A percentile compares a stretch with the other conserved stretches of the same genome.
Evolutionary conservation across 1,140 invertebrate genomes (phyloP).

Genomic region (Drosophila nannoptera): DNA sequence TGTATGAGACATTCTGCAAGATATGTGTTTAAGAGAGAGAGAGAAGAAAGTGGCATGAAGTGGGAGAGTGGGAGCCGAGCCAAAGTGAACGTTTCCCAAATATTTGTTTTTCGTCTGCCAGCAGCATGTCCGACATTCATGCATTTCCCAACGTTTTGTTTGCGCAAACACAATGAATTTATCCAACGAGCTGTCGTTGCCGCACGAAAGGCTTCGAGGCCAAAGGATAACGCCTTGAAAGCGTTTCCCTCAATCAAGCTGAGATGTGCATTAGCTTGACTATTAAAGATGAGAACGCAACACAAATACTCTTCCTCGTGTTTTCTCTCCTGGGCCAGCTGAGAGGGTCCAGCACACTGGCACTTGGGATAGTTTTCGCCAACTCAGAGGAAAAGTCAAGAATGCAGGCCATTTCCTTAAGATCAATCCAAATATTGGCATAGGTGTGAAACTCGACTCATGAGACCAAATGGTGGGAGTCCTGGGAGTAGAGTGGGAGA

Average conservation of each 20-base stretch:
- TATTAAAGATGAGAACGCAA: slow-evolving; percentile 6
- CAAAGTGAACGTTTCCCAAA: slow-evolving; percentile 29
- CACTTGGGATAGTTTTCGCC: background rate
- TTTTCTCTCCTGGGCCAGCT: background rate
- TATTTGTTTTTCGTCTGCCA: slow-evolving; percentile 53
- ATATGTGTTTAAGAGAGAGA: background rate
- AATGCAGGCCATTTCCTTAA: background rate
- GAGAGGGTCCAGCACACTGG: background rate
- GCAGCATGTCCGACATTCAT: slow-evolving; percentile 44
- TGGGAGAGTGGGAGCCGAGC: background rate
- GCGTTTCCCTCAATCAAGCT: slow-evolving; percentile 44
- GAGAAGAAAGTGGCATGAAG: background rate
- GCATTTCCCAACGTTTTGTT: slow-evolving; percentile 44
- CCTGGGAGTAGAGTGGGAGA: too few relatives aligned
- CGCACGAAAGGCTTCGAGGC: background rate
- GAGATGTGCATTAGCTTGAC: background rate
- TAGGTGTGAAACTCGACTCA: background rate
- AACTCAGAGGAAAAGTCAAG: background rate
- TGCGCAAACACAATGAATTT: slow-evolving; percentile 37
- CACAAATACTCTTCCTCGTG: background rate
- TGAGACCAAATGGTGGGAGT: background rate
- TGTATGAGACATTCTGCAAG: background rate
- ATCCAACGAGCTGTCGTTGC: background rate
- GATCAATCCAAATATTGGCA: slow-evolving; percentile 10
- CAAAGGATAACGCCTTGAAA: slow-evolving; percentile 27